Evolutionary conservation across 1,140 invertebrate species (phyloP).

Genomic region (Rhopalosiphum maidis): DNA sequence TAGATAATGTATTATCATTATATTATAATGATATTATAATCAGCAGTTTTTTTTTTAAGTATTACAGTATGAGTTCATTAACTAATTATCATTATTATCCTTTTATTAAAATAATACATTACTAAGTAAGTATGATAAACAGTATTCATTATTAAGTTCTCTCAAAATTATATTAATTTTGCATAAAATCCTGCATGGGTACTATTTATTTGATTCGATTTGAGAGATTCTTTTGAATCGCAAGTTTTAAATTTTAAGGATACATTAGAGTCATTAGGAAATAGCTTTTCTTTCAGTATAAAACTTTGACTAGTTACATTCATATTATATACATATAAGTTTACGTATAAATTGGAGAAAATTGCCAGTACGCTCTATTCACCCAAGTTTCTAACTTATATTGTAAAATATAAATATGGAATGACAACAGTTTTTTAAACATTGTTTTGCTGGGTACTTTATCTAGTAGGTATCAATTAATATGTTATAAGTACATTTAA

Average conservation of each 20-base stretch:
- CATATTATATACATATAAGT: neutral
- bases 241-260: neutral
- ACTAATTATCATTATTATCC: neutral
- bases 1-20: neutral
- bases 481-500: neutral
- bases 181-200: neutral
- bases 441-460: neutral
- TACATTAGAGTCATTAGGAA: neutral
- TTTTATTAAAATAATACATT: neutral
- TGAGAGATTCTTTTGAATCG: neutral
- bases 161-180: neutral
- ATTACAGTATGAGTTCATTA: neutral
- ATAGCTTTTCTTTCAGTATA: neutral
- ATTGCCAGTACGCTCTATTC: neutral
- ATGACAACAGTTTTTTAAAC: neutral
- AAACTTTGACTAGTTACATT: neutral
- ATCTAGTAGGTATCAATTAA: neutral
- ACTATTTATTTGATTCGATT: neutral
- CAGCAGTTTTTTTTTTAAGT: neutral
- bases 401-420: slow-evolving; percentile 11
- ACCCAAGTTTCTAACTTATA: too few relatives aligned
- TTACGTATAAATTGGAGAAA: neutral
- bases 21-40: neutral
- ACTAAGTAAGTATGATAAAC: neutral
- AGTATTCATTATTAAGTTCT: neutral